Percentiles rank a stretch among this genome's conserved stretches.
These are phyloP conservation scores for Phytoseiulus persimilis DNA, from an alignment of 2,888 invertebrate genomes.

Conservation along the genomic window DNA sequence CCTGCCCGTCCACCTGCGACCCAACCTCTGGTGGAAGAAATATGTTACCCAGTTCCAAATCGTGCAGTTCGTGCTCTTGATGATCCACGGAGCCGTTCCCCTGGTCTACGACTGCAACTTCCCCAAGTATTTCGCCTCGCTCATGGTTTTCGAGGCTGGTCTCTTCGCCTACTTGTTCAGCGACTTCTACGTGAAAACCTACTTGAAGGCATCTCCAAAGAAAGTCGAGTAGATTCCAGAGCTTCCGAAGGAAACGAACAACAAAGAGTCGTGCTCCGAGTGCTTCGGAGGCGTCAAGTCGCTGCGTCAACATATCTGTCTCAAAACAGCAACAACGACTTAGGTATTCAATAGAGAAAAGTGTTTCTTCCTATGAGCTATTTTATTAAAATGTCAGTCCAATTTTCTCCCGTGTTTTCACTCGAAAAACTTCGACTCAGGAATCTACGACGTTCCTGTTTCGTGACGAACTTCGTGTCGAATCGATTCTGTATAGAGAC, in stretches of 20 bases:
- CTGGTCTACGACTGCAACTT: constrained; percentile 23
- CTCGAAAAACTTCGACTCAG: not conserved
- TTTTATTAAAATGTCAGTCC: not conserved
- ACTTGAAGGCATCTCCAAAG: constrained; percentile 17
- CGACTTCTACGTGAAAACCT: constrained; percentile 28
- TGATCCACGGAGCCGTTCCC: constrained; percentile 21
- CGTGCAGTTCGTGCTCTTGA: constrained; percentile 42
- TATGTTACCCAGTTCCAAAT: constrained; percentile 44
- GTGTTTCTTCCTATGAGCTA: not conserved
- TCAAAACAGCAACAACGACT: not conserved
- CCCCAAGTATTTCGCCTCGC: not conserved
- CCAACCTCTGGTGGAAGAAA: constrained; percentile 45
- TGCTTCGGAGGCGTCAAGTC: not conserved
- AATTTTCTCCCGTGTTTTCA: not conserved
- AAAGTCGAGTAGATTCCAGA: not conserved
- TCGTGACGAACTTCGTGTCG: not conserved
- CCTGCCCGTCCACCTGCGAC: constrained; percentile 42
- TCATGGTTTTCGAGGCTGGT: constrained; percentile 27
- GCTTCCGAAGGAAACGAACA: not conserved
- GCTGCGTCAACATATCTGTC: not conserved
- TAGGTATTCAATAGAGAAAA: not conserved
- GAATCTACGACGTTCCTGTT: not conserved
- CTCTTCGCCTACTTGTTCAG: constrained; percentile 21
- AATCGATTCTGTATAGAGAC: not conserved
- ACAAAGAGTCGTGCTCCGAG: not conserved